Conservation (phyloP, 2,797 vertebrate genomes). For the Naso thynnoides region DNA sequence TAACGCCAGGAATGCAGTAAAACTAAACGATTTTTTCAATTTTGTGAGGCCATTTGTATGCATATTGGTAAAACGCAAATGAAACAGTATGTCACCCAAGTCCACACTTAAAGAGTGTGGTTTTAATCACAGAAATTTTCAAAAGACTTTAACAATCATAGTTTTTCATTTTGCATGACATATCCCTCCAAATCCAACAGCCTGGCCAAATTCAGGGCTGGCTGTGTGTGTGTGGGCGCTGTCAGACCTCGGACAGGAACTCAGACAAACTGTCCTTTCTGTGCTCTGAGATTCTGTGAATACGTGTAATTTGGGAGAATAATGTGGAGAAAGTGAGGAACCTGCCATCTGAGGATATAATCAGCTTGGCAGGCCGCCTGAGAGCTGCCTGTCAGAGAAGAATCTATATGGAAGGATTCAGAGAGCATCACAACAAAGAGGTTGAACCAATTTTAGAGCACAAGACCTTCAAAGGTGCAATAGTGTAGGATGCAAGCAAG, state of each 20-base stretch:
- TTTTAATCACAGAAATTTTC: slow-evolving; percentile 9
- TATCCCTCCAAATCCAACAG: slow-evolving; percentile 29
- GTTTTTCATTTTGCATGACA: slow-evolving; percentile 10
- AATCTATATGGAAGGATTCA: slow-evolving; percentile 62
- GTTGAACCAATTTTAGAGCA: slow-evolving; percentile 67
- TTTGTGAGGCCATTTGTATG: neutral
- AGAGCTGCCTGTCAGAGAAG: slow-evolving; percentile 45
- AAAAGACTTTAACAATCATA: slow-evolving; percentile 2
- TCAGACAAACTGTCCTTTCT: slow-evolving; percentile 72
- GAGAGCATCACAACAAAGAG: slow-evolving; percentile 62
- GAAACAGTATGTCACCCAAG: neutral
- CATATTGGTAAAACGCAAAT: neutral
- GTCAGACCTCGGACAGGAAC: slow-evolving; percentile 60
- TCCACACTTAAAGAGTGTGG: neutral
- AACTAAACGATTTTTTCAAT: neutral
- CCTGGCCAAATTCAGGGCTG: slow-evolving; percentile 19
- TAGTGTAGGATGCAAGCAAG: slow-evolving; percentile 70
- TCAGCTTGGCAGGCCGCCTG: slow-evolving; percentile 58
- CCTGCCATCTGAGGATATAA: slow-evolving; percentile 67
- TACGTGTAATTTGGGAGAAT: slow-evolving; percentile 67
- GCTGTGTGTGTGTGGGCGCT: slow-evolving; percentile 55
- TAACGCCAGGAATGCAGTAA: neutral
- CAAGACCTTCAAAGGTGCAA: slow-evolving; percentile 63
- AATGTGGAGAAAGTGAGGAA: slow-evolving; percentile 59
- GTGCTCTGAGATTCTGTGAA: slow-evolving; percentile 65